phyloP scores from a whole-genome alignment of 2,888 invertebrate genomes.

The Cheilosia impressa region DNA sequence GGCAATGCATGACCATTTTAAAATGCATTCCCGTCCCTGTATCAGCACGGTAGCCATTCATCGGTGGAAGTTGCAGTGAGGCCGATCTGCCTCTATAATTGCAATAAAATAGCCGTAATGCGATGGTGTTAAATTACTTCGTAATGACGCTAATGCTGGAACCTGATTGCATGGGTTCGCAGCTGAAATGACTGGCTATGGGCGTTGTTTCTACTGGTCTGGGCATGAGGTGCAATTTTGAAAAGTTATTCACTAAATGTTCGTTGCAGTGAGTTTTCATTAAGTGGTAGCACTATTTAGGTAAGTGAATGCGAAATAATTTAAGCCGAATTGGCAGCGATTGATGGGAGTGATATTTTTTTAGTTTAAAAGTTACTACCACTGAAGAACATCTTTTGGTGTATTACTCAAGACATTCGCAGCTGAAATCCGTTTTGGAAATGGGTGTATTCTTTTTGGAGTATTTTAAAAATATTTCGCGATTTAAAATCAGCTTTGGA shows the following conservation, averaged over 20 bases:
- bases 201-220: constrained; percentile 36
- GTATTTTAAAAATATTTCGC: too few relatives aligned
- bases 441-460: too few relatives aligned
- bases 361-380: too few relatives aligned
- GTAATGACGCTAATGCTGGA: constrained; percentile 63
- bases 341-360: not conserved
- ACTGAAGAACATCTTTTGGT: too few relatives aligned
- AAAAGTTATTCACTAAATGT: constrained; percentile 54
- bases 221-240: constrained; percentile 50
- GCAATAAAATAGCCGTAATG: constrained; percentile 67
- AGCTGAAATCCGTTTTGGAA: too few relatives aligned
- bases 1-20: constrained; percentile 56
- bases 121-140: constrained; percentile 72
- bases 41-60: constrained; percentile 32
- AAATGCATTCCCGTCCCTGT: constrained; percentile 35
- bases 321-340: too few relatives aligned
- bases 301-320: constrained; percentile 19
- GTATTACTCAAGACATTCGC: too few relatives aligned
- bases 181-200: constrained; percentile 28
- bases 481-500: too few relatives aligned
- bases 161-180: constrained; percentile 55
- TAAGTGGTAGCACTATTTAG: constrained; percentile 48
- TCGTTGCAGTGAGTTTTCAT: constrained; percentile 44
- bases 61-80: constrained; percentile 17
- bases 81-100: constrained; percentile 58